Evolutionary conservation across 1,140 invertebrate genomes (phyloP).

Genomic region (Scaptodrosophila lebanonensis): DNA sequence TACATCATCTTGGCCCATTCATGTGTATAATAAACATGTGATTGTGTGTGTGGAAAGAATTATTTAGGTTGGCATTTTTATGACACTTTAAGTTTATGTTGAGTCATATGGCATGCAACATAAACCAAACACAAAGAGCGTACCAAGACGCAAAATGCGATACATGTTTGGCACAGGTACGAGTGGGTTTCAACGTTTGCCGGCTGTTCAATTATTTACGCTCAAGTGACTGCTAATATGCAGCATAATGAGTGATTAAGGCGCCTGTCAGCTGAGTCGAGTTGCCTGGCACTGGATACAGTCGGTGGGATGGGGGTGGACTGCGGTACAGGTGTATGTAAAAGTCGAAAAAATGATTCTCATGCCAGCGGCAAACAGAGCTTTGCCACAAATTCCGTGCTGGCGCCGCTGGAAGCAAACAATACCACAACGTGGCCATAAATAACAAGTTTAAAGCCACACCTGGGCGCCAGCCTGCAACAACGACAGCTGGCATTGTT

Average conservation of each 20-base stretch:
- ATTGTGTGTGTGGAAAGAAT: constrained; percentile 30
- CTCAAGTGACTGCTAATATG: neutral
- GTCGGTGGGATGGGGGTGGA: too few relatives aligned
- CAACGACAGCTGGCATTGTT: constrained; percentile 38
- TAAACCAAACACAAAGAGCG: constrained; percentile 7
- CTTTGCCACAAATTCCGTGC: constrained; percentile 32
- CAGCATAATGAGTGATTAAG: constrained; percentile 18
- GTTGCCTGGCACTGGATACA: too few relatives aligned
- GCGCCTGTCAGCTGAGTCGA: neutral
- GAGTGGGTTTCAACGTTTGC: too few relatives aligned
- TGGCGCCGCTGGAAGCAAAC: too few relatives aligned
- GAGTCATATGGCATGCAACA: constrained; percentile 54
- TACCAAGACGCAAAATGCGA: constrained; percentile 29
- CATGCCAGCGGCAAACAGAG: too few relatives aligned
- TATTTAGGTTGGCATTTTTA: constrained; percentile 58
- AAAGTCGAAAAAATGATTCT: too few relatives aligned
- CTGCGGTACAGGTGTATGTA: too few relatives aligned
- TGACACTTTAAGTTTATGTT: constrained; percentile 65
- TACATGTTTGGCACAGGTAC: constrained; percentile 28
- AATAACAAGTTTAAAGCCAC: constrained; percentile 59
- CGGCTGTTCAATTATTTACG: neutral
- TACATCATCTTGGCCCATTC: too few relatives aligned
- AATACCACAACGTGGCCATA: too few relatives aligned
- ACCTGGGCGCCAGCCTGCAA: constrained; percentile 41
- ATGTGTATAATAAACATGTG: constrained; percentile 49